Evolutionary conservation across 64 coral and sea anemone species (phyloP), one percentile per base, ranked within the genome.

Genomic region (Pocillopora verrucosa): DNA sequence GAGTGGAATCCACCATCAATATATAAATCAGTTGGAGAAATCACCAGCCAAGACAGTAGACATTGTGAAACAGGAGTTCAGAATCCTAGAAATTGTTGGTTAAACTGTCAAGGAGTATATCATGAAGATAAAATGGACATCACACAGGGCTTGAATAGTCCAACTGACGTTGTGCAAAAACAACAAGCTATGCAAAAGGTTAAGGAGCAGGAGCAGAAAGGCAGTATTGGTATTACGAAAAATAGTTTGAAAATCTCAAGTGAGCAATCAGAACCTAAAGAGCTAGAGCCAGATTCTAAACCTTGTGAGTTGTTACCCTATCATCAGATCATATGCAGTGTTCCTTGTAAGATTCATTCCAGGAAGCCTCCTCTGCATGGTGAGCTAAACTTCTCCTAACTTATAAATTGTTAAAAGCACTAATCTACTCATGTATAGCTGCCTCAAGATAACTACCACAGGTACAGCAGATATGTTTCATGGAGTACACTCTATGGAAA

Each of bases 301-400:
- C 62, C 12, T 24, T 72, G 36, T 34, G 38, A 34, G 10, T 19
- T 36, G 14, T 77, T 97, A 14, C 93, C 91, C 6, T 30, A 80
- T 57, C 70, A 99, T 26, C 88, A 93, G 82, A 74, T 99, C 10
- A 89, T 99, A 9, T 99, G 91, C 45, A 99, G 97, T 87, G 89
- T 99, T 36, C 93, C 97, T 16, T 99, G 97, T 20, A 83, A 68
- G 65, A 70, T 93, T 26, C 97, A 99, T 76, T 99, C 97, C 22
- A 92, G 91, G 64, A 99, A 99, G 65, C 97, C 97, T 84, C 97
- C 97, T 4, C 80, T 99, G n/a, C 65, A 73, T 36, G 97, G 97
- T 95, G 79, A 74, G 94, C 73, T 87, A 22, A 90, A 12, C 17
- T 24, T n/a, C 9, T 69, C 20, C 5, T 17, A 65, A 2, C 65